Percentiles rank a stretch among this genome's conserved stretches.
Conservation (phyloP, 2,888 invertebrate species). For the Tachina grossa region DNA sequence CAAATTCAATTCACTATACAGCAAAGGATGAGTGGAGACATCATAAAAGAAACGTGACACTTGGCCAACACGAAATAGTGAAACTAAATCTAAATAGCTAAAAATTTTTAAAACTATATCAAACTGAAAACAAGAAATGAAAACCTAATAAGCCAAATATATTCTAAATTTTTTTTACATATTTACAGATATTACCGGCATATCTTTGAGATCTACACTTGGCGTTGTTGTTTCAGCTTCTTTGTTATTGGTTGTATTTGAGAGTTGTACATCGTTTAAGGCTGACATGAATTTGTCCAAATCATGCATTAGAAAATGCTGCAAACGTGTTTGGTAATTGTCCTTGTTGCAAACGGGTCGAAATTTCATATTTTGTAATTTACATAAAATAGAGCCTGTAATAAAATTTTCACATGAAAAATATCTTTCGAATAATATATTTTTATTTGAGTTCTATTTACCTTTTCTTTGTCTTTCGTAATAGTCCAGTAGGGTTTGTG, state of each 20-base stretch:
- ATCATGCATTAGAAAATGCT: constrained; percentile 81
- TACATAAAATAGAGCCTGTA: constrained; percentile 80
- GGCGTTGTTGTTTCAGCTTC: constrained; percentile 53
- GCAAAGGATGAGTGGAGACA: constrained; percentile 88
- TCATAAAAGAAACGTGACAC: constrained; percentile 89
- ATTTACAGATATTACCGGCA: constrained; percentile 80
- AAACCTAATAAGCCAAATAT: neutral
- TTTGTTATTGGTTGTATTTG: constrained; percentile 27
- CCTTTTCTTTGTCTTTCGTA: constrained; percentile 75
- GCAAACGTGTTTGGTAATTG: constrained; percentile 77
- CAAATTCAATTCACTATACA: constrained; percentile 91
- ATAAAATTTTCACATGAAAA: neutral
- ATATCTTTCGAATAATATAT: neutral
- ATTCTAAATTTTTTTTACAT: neutral
- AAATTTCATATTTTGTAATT: constrained; percentile 81
- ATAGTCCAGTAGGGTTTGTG: constrained; percentile 75
- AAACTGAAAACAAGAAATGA: constrained; percentile 85
- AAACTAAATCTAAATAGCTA: constrained; percentile 90
- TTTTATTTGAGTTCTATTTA: constrained; percentile 30
- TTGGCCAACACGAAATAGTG: constrained; percentile 89
- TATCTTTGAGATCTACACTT: constrained; percentile 77
- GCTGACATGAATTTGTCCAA: constrained; percentile 79
- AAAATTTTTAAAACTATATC: constrained; percentile 92
- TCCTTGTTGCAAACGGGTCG: constrained; percentile 78
- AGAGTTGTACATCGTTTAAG: constrained; percentile 66